Evolutionary conservation across 1,140 invertebrate species (phyloP), one percentile per base, ranked within the genome.

Genomic region (Orius insidiosus): DNA sequence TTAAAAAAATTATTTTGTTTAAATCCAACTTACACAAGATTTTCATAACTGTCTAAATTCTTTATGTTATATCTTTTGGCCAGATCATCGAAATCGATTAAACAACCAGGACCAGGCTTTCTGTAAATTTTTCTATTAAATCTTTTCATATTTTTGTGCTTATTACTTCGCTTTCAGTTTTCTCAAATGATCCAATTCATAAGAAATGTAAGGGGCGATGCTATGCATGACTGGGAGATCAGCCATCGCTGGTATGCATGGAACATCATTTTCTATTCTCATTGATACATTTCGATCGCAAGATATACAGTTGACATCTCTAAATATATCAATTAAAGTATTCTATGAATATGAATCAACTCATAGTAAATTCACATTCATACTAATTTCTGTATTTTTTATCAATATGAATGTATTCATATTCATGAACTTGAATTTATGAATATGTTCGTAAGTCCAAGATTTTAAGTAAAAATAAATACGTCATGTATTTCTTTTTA

Each of bases 301-400:
- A 0, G 77, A 79, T 56, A 83, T 69, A 52, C 79, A 83, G 41
- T 77, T 75, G 1, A 80, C 64, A 44, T 79, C 73, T 52, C 75
- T 75, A 51, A 44, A 51, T n/a, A n/a, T n/a, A n/a, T n/a, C n/a
- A n/a, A n/a, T n/a, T n/a, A n/a, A n/a, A n/a, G n/a, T n/a, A n/a
- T n/a, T n/a, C n/a, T n/a, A n/a, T n/a, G n/a, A n/a, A n/a, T n/a
- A n/a, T n/a, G n/a, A n/a, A n/a, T n/a, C n/a, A n/a, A n/a, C n/a
- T n/a, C n/a, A n/a, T n/a, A n/a, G n/a, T n/a, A n/a, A n/a, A n/a
- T n/a, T n/a, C n/a, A n/a, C n/a, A n/a, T n/a, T n/a, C n/a, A n/a
- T n/a, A n/a, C n/a, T n/a, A n/a, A n/a, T n/a, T n/a, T n/a, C n/a
- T n/a, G n/a, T n/a, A n/a, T n/a, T n/a, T n/a, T n/a, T n/a, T n/a